A percentile compares a stretch with the other conserved stretches of the same genome.
Evolutionary conservation across 2,113 vertebrate species (phyloP).

Genomic region (Pelodiscus sinensis): DNA sequence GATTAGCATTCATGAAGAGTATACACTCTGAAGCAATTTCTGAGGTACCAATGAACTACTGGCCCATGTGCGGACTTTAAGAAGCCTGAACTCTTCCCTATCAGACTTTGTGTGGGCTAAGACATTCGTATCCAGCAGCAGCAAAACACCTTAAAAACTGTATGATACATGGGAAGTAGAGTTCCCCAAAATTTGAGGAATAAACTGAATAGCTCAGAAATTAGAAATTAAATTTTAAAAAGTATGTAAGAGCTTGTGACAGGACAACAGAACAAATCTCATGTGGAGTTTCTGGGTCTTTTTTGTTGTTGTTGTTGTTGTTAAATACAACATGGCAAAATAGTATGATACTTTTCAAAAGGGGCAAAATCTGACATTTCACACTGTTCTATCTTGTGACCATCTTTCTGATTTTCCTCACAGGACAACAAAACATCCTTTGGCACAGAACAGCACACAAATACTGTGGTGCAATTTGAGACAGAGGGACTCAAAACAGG

Average conservation of each 20-base stretch:
- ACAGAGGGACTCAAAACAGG: fast-evolving
- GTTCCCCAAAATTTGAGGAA: neutral
- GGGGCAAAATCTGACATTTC: neutral
- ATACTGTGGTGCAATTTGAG: neutral
- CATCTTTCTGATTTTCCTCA: neutral
- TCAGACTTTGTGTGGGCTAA: neutral
- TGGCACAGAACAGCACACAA: neutral
- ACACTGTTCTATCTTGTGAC: neutral
- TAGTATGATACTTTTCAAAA: neutral
- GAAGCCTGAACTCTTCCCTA: neutral
- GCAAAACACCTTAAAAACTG: neutral
- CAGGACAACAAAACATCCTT: neutral
- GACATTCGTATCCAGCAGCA: neutral
- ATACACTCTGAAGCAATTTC: neutral
- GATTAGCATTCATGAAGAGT: neutral
- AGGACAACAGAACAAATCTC: neutral
- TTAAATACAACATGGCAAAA: neutral
- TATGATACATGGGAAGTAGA: neutral
- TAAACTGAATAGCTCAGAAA: neutral
- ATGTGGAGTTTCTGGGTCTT: neutral
- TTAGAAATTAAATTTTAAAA: neutral
- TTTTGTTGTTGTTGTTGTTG: no score
- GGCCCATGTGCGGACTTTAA: neutral
- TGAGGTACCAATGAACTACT: neutral
- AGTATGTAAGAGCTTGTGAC: neutral